Conservation (phyloP, 2,113 vertebrate species). For the Silurus meridionalis region DNA sequence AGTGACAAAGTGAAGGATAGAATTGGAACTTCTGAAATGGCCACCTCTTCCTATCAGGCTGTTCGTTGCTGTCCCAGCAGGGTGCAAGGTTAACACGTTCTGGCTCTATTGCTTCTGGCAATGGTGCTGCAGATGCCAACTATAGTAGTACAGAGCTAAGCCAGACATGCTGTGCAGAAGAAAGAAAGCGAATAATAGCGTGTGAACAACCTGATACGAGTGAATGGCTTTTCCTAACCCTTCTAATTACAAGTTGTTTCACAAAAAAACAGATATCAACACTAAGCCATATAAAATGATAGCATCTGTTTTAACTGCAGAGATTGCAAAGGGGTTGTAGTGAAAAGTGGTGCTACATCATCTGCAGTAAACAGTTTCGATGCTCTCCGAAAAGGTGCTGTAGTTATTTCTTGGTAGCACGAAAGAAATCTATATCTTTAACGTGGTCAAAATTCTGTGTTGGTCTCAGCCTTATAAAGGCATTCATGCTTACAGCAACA, state of each 20-base stretch:
- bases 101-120: constrained; percentile 14
- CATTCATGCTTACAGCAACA: constrained; percentile 8
- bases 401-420: constrained; percentile 1
- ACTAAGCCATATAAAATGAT: constrained; percentile 10
- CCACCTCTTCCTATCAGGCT: constrained; percentile 39
- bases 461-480: not conserved
- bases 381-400: constrained; percentile 15
- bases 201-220: not conserved
- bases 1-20: constrained; percentile 1
- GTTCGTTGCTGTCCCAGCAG: constrained; percentile 14
- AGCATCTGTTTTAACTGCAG: constrained; percentile 25
- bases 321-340: not conserved
- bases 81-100: constrained; percentile 22
- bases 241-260: constrained; percentile 21
- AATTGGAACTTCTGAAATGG: constrained; percentile 47
- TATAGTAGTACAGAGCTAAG: constrained; percentile 14
- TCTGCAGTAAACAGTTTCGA: constrained; percentile 26
- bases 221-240: not conserved
- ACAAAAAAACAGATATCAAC: not conserved
- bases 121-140: not conserved
- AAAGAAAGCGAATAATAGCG: not conserved
- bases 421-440: constrained; percentile 21
- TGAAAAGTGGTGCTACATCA: not conserved
- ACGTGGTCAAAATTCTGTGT: not conserved
- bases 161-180: not conserved